Conservation (phyloP, 1,140 invertebrate genomes). For the Leptinotarsa defecta region DNA sequence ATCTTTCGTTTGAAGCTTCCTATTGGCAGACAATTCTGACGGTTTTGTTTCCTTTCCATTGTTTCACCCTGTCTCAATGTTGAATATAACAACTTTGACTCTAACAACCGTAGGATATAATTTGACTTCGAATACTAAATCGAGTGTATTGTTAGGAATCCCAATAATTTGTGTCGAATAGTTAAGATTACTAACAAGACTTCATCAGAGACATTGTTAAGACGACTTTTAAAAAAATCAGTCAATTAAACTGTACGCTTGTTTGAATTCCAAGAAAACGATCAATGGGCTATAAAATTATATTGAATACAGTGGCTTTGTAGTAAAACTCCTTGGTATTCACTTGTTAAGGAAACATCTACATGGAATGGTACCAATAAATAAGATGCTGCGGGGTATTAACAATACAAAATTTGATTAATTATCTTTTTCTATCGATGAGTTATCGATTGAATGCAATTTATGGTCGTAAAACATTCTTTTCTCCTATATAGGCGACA, state of each 20-base stretch:
- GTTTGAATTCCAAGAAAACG: slow-evolving; percentile 21
- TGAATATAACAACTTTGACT: background rate
- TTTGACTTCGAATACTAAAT: background rate
- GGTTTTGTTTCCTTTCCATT: too few species aligned
- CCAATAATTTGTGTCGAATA: background rate
- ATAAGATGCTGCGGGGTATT: slow-evolving; percentile 9
- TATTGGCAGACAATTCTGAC: too few species aligned
- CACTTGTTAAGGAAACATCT: slow-evolving; percentile 19
- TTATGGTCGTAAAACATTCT: background rate
- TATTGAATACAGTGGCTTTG: slow-evolving; percentile 23
- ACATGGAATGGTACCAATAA: slow-evolving; percentile 19
- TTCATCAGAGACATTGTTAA: slow-evolving; percentile 4
- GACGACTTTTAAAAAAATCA: slow-evolving; percentile 2
- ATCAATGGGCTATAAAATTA: slow-evolving; percentile 26
- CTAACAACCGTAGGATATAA: background rate
- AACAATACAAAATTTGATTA: slow-evolving; percentile 16
- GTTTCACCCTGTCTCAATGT: too few species aligned
- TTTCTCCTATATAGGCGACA: too few species aligned
- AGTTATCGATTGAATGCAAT: background rate
- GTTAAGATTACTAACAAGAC: background rate
- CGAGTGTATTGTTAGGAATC: background rate
- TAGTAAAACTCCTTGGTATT: slow-evolving; percentile 13
- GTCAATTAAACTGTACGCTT: slow-evolving; percentile 18
- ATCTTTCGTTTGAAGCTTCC: too few species aligned
- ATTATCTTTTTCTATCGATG: slow-evolving; percentile 6